A percentile compares a stretch with the other conserved stretches of the same genome.
These are phyloP conservation scores for Echinometra lucunter DNA, from an alignment of 53 echinoderm and acorn worm species.

Conservation along the genomic window DNA sequence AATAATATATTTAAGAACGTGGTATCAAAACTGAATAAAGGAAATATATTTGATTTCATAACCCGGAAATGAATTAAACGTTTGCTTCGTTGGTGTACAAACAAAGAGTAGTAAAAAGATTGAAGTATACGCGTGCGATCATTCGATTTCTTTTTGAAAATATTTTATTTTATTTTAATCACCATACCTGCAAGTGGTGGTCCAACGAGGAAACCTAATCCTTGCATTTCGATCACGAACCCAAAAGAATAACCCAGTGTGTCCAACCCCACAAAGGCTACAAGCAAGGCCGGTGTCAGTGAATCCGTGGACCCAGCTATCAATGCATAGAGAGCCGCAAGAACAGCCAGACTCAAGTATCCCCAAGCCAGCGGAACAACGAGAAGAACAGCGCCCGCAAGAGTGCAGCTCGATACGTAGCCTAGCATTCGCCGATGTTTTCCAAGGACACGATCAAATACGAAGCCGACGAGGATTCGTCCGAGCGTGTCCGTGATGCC, in stretches of 20 bases:
- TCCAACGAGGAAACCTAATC: constrained; percentile 89
- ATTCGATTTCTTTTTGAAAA: too few species aligned
- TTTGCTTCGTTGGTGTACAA: too few species aligned
- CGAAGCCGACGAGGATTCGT: constrained; percentile 85
- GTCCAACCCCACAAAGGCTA: constrained; percentile 91
- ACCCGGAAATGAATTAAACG: too few species aligned
- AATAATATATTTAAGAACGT: too few species aligned
- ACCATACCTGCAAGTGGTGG: constrained; percentile 88
- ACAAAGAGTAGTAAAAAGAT: too few species aligned
- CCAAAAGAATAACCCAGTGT: constrained; percentile 90
- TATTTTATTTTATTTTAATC: neutral
- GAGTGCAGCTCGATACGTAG: constrained; percentile 72
- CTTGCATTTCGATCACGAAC: constrained; percentile 94
- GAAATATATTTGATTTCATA: too few species aligned
- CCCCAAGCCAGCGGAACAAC: constrained; percentile 71
- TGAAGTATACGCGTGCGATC: too few species aligned
- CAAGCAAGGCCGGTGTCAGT: constrained; percentile 87
- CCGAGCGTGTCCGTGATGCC: constrained; percentile 89
- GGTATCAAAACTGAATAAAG: too few species aligned
- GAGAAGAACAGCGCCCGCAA: constrained; percentile 76
- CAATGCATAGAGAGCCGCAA: constrained; percentile 80
- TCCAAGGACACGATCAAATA: constrained; percentile 82
- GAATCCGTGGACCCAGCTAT: constrained; percentile 94
- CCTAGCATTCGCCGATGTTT: constrained; percentile 81
- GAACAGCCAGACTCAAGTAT: constrained; percentile 72